phyloP scores from a whole-genome alignment of 2,797 vertebrate genomes.

The Chromis chromis region DNA sequence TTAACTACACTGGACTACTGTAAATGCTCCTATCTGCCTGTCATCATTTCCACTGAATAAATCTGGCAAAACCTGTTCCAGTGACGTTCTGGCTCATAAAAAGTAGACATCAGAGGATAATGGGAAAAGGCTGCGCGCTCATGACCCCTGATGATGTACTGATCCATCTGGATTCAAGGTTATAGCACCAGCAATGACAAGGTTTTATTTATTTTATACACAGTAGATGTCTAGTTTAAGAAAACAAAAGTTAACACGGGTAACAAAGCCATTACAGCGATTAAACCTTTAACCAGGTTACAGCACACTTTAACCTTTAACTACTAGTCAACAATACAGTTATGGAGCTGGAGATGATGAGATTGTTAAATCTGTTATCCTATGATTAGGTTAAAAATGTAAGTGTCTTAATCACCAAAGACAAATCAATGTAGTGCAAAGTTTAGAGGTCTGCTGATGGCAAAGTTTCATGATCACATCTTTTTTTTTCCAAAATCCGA shows the following conservation, averaged over 20 bases:
- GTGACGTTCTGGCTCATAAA: neutral
- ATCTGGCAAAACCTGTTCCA: constrained; percentile 26
- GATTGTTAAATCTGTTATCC: neutral
- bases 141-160: neutral
- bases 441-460: neutral
- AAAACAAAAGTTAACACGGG: neutral
- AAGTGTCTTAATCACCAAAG: neutral
- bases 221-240: neutral
- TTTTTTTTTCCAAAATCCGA: neutral
- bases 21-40: neutral
- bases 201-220: neutral
- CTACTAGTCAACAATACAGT: neutral
- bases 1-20: neutral
- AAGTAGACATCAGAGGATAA: neutral
- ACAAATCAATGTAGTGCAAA: constrained; percentile 16
- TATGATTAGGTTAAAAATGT: constrained; percentile 7
- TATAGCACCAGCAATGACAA: neutral
- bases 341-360: neutral
- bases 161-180: neutral
- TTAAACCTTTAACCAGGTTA: constrained; percentile 8
- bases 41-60: neutral
- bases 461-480: too few species aligned
- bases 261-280: neutral
- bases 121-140: neutral
- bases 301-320: too few species aligned